Base-by-base conservation (phyloP, 2,888 invertebrate species). In the Ophion ventricosus region DNA sequence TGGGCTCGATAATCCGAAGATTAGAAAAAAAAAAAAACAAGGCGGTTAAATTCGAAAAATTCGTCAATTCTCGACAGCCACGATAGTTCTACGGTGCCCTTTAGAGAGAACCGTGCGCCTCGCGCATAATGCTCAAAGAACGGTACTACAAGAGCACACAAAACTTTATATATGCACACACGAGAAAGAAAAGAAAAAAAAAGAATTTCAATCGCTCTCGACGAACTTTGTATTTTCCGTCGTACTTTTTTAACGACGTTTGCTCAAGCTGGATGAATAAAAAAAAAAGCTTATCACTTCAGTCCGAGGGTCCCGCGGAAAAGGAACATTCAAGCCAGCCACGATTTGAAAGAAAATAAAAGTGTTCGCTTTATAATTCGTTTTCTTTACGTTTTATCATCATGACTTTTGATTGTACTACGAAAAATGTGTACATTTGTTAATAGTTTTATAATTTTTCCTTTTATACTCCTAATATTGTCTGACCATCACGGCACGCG, bases 341-440 rank as follows among this genome's bases (percentile, higher is more conserved):
- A 75, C 78, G 43, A 11, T 74, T 70, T 23, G 25, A 61, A 43
- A 49, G 66, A 35, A 43, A 35, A 61, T 43, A 63, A 26, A 64
- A 69, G 57, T 74, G 57, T 76, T 72, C 72, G 56, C 29, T 66
- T 29, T 49, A 61, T 20, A 17, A 23, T 75, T 61, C 14, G 63
- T 76, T 73, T 43, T 66, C 80, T 56, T 73, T 35, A 64, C 81
- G 40, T 78, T 81, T 74, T 67, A 75, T 84, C 73, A 59, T 72
- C 67, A 76, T 70, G 81, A 80, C 78, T 75, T 59, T 81, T 67
- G 11, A 8, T 57, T 72, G 14, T 69, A 40, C 49, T 25, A 64
- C 54, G 7, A 70, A 81, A 77, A 83, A 87, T 82, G 84, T 93
- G 92, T 93, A 93, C 88, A 93, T 91, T 92, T 92, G 92, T 93